A percentile compares a stretch with the other conserved stretches of the same genome.
phyloP scores from a whole-genome alignment of 2,888 invertebrate species.

The Lochmaea capreae region DNA sequence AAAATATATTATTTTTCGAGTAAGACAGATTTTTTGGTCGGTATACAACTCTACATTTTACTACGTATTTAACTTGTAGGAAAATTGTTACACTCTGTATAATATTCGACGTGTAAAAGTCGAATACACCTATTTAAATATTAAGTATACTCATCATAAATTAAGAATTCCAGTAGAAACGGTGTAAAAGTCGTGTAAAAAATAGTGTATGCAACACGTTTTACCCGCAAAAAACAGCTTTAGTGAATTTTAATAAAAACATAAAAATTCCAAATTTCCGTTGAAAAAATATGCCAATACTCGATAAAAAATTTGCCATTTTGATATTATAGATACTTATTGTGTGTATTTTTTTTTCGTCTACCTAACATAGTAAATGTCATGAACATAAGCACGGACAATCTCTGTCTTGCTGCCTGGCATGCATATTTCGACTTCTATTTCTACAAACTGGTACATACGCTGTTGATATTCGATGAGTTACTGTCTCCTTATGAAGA shows the following conservation, averaged over 20 bases:
- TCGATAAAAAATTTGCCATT: not conserved
- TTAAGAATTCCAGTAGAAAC: too few relatives aligned
- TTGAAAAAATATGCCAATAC: conserved; percentile 18
- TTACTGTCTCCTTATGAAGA: conserved; percentile 54
- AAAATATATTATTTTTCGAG: not conserved
- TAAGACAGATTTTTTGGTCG: not conserved
- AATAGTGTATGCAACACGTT: too few relatives aligned
- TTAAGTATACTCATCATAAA: too few relatives aligned
- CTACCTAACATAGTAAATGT: conserved; percentile 62
- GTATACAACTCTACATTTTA: too few relatives aligned
- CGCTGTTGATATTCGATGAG: conserved; percentile 63
- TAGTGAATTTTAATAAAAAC: too few relatives aligned
- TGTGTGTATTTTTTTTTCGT: conserved; percentile 42
- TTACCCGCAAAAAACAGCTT: too few relatives aligned
- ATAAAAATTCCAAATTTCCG: too few relatives aligned
- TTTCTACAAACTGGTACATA: conserved; percentile 64
- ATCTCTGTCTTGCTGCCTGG: conserved; percentile 55
- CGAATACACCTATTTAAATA: too few relatives aligned
- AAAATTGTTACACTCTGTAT: too few relatives aligned
- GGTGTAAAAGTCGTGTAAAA: too few relatives aligned
- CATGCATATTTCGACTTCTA: conserved; percentile 56
- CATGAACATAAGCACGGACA: conserved; percentile 66
- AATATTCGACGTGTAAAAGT: too few relatives aligned
- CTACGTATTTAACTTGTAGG: too few relatives aligned
- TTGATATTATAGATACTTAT: conserved; percentile 48